Evolutionary conservation across 2,888 invertebrate genomes (phyloP), one percentile per base, ranked within the genome.

Genomic region (Xestia ashworthii): DNA sequence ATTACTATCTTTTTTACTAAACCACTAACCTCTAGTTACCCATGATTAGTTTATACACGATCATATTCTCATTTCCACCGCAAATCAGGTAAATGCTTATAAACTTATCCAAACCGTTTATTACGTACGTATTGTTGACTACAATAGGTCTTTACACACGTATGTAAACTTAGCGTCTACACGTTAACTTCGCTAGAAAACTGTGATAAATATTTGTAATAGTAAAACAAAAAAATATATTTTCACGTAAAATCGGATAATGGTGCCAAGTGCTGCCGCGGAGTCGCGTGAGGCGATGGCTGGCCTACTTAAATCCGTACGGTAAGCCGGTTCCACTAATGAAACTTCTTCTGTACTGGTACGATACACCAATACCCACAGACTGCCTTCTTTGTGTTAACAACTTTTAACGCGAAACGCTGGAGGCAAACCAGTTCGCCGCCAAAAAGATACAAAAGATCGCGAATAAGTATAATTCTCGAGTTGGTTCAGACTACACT

Each of bases 261-360:
- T 84, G 85, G 81, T 87, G 82, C 79, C 87, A 89, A 89, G 86
- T 88, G 83, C 78, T 85, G 80, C 78, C 83, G 74, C 53, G 80
- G 80, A 89, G 88, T 93, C 90, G 94, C 93, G 93, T 94, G 94
- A 91, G 88, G 73, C 89, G 89, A 91, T 88, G 83, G 89, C 73
- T 88, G 94, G 90, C 94, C 94, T 93, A 94, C 90, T 92, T 93
- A 88, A 88, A 87, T 90, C 89, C 82, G 90, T 89, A 88, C 91
- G 83, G 87, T 84, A 87, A 91, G 90, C 90, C 89, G 92, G 89
- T 91, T 90, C 86, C 88, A 86, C 85, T 84, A 91, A 91, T 85
- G 87, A 91, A 91, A 93, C 91, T 91, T 91, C 90, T 90, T 90
- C 88, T 81, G 80, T 78, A 83, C 81, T 87, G 76, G 87, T 91